Evolutionary conservation across 35 echinoderm and acorn worm species (phyloP), one percentile per base, ranked within the genome.

Genomic region (Acanthaster planci): DNA sequence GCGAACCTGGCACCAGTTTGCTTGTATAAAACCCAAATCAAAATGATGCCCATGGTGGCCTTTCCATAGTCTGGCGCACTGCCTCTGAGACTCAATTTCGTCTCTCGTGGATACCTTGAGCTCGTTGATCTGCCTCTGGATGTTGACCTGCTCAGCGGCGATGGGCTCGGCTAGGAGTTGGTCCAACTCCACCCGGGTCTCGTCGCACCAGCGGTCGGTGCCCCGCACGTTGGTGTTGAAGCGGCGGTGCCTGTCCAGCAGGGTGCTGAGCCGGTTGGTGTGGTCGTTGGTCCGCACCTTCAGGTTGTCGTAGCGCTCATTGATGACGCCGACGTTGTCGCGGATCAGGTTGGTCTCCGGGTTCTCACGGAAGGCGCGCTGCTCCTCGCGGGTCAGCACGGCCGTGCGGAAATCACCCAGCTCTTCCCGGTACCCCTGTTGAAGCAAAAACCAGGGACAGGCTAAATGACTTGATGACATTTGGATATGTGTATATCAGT

Each of bases 101-200:
- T n/a, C n/a, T n/a, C n/a, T n/a, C n/a, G 1, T 72, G 26, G 52
- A 10, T 40, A 98, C 91, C 85, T 84, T 93, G 4, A 93, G 60
- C 9, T 86, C 82, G 75, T 99, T 87, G 58, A 99, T 91, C 85
- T 99, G 96, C 84, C 89, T 80, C 59, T 94, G 92, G 38, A 99
- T 85, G 81, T 85, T 91, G 85, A 94, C 77, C 51, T 92, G 96
- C 50, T 99, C 96, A 53, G 96, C 90, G 8, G 88, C 89, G 22
- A 99, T 88, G 0, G 96, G 92, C 60, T 99, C 91, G 36, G 91
- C 83, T 22, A 97, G 83, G 2, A 88, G 78, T 31, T 59, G 40
- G 39, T 97, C 94, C 87, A 97, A 60, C 47, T 87, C 76, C 36
- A 31, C 47, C 1, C 90, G 51, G 7, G 87, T 77, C 76, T 93